Evolutionary conservation across 2,888 invertebrate species (phyloP), one percentile per base, ranked within the genome.

Genomic region (Monopis laevigella): DNA sequence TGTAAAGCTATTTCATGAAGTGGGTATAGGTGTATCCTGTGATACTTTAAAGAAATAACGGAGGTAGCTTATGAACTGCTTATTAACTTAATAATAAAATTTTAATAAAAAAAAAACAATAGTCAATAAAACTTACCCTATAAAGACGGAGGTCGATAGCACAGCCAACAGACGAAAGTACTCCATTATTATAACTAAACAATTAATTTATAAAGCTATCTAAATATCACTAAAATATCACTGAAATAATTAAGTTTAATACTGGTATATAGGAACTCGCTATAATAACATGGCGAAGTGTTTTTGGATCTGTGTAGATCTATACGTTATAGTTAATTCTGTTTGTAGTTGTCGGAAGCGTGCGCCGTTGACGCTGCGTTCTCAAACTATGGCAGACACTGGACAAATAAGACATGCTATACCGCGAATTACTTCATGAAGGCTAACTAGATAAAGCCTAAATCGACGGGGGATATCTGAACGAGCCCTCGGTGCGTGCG

Each of bases 291-390:
- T 36, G 36, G 18, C 21, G n/a, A 18, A 36, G n/a, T 36, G 2
- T 11, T 36, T 16, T 29, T 14, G 7, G 30, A 11, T 6, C 7
- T 3, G 6, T 30, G n/a, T n/a, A n/a, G n/a, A n/a, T n/a, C n/a
- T n/a, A n/a, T n/a, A n/a, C n/a, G n/a, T n/a, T n/a, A n/a, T n/a
- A n/a, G n/a, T n/a, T n/a, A n/a, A n/a, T n/a, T n/a, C n/a, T n/a
- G 36, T 36, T 36, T 19, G 18, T n/a, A n/a, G n/a, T n/a, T 12
- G 8, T 21, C 21, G 12, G 32, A 36, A 21, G 19, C 64, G 64
- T 60, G 60, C 51, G 46, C 46, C 50, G 48, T 52, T 53, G 54
- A 53, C 62, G 58, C 52, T 47, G 43, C 47, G 42, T 53, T 45
- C 56, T 56, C 53, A 51, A 56, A 60, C 62, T 63, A 57, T 52